Percentiles rank a stretch among this genome's conserved stretches.
These are phyloP conservation scores for Pelodytes ibericus DNA, from an alignment of 2,797 vertebrate species.

Conservation along the genomic window DNA sequence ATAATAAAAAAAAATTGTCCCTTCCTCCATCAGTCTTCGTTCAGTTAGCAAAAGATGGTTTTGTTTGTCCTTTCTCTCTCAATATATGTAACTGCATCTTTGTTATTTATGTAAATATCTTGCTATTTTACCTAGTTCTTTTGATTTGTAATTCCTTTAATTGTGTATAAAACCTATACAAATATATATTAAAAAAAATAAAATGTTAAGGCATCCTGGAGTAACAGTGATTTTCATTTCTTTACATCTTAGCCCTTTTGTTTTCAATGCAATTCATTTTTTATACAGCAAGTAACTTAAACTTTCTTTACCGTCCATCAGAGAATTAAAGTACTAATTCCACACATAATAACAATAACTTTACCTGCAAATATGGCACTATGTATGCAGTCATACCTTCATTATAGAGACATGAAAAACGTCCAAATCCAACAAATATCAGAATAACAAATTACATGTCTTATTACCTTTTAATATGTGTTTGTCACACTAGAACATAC, in stretches of 20 bases:
- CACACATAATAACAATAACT: too few relatives aligned
- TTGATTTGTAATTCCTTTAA: slow-evolving; percentile 44
- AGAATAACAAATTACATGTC: too few relatives aligned
- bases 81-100: slow-evolving; percentile 45
- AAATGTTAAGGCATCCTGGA: slow-evolving; percentile 29
- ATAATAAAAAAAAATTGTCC: slow-evolving; percentile 43
- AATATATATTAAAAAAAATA: slow-evolving; percentile 39
- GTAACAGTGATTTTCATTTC: not conserved
- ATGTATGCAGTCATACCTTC: too few relatives aligned
- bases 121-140: slow-evolving; percentile 34
- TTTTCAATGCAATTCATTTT: not conserved
- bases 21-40: slow-evolving; percentile 49
- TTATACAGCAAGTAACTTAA: not conserved
- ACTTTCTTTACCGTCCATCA: not conserved
- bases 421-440: too few relatives aligned
- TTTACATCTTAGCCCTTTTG: too few relatives aligned
- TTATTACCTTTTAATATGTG: too few relatives aligned
- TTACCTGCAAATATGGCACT: too few relatives aligned
- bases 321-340: too few relatives aligned
- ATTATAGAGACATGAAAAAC: too few relatives aligned
- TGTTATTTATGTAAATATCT: slow-evolving; percentile 54
- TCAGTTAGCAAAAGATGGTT: slow-evolving; percentile 26
- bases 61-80: slow-evolving; percentile 29
- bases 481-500: too few relatives aligned
- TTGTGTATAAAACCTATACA: slow-evolving; percentile 47